Conservation (phyloP, 2,113 vertebrate species). For the Forbesichthys papilliferus region DNA sequence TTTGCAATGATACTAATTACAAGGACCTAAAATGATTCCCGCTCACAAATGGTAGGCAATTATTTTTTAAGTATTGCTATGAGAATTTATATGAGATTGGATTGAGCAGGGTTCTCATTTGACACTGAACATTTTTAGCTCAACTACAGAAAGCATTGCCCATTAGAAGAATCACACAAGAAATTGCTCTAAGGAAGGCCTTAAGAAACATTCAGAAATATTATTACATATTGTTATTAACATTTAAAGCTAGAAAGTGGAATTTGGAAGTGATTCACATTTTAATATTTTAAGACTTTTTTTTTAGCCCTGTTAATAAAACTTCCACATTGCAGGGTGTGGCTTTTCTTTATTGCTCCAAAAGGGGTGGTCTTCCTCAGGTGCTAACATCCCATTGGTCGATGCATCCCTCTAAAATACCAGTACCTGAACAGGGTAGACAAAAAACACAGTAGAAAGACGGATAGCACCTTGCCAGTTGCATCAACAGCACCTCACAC, state of each 20-base stretch:
- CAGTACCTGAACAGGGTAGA: slow-evolving; percentile 75
- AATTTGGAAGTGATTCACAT: slow-evolving; percentile 8
- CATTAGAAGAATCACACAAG: slow-evolving; percentile 35
- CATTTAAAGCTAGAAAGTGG: slow-evolving; percentile 22
- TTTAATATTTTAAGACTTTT: slow-evolving; percentile 13
- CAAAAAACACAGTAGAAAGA: slow-evolving; percentile 68
- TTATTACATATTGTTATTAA: slow-evolving; percentile 40
- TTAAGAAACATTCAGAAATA: slow-evolving; percentile 25
- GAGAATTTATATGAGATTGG: slow-evolving; percentile 20
- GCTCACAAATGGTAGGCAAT: slow-evolving; percentile 22
- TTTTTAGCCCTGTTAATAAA: slow-evolving; percentile 12
- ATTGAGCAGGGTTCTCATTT: slow-evolving; percentile 25
- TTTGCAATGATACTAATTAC: slow-evolving; percentile 5
- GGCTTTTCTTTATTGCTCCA: slow-evolving; percentile 52
- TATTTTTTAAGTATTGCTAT: slow-evolving; percentile 33
- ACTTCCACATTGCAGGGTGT: slow-evolving; percentile 67
- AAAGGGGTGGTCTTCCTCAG: slow-evolving; percentile 58
- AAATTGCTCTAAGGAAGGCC: slow-evolving; percentile 50
- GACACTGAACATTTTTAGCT: slow-evolving; percentile 32
- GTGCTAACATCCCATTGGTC: slow-evolving; percentile 67
- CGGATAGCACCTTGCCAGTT: slow-evolving; percentile 39
- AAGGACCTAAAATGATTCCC: slow-evolving; percentile 1
- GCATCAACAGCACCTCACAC: slow-evolving; percentile 1
- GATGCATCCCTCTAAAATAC: slow-evolving; percentile 59
- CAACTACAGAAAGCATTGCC: slow-evolving; percentile 44